phyloP scores from a whole-genome alignment of 2,888 invertebrate species.

The Acanthosepion esculentum region DNA sequence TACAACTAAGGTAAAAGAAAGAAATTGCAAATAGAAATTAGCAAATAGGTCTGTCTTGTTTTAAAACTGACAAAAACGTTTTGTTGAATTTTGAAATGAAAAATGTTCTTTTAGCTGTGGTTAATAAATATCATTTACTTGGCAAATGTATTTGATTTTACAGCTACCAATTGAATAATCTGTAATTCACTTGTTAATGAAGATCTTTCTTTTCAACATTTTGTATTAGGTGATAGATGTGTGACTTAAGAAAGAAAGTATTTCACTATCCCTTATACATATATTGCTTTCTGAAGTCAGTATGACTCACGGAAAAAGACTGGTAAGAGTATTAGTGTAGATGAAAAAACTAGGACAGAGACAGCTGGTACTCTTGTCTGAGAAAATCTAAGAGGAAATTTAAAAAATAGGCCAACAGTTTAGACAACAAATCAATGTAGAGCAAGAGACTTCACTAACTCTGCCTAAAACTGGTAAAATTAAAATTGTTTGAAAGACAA shows the following conservation, averaged over 20 bases:
- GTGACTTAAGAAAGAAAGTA: background rate
- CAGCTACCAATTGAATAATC: background rate
- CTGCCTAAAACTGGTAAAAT: background rate
- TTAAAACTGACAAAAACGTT: background rate
- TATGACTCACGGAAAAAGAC: background rate
- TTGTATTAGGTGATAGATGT: background rate
- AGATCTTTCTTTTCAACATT: background rate
- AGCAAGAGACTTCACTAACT: background rate
- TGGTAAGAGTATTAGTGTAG: background rate
- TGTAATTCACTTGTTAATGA: background rate
- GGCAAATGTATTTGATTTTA: background rate
- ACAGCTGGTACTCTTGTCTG: constrained; percentile 8
- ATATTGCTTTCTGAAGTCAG: background rate
- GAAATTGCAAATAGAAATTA: background rate
- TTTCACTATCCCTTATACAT: background rate
- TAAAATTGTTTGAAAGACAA: background rate
- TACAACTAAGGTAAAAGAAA: background rate
- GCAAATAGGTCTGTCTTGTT: background rate
- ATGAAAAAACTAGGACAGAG: background rate
- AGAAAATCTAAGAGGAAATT: background rate
- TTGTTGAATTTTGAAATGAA: background rate
- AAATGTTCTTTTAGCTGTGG: background rate
- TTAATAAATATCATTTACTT: background rate
- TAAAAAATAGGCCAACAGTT: background rate
- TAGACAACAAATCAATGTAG: background rate